phyloP scores from a whole-genome alignment of 2,113 vertebrate genomes.

The Himantopus leucocephalus region DNA sequence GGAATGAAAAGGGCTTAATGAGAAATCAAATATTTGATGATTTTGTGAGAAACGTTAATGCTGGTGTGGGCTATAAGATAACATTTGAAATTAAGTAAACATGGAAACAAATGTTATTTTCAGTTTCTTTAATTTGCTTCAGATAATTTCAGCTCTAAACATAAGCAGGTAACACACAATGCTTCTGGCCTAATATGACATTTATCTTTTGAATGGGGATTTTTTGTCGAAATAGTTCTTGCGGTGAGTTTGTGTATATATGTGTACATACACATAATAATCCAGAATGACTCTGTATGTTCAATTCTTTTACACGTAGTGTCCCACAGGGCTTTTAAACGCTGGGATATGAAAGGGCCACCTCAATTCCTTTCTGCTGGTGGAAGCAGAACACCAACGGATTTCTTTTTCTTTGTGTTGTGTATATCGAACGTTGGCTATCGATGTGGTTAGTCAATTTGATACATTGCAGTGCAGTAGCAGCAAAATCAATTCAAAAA shows the following conservation, averaged over 20 bases:
- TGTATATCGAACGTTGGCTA: not conserved
- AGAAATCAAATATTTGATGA: constrained; percentile 16
- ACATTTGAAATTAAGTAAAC: not conserved
- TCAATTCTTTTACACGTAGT: not conserved
- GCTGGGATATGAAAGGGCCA: not conserved
- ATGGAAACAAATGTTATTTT: not conserved
- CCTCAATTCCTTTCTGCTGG: not conserved
- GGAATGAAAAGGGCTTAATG: constrained; percentile 15
- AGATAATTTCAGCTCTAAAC: not conserved
- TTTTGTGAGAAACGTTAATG: not conserved
- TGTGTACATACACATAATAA: not conserved
- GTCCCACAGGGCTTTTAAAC: not conserved
- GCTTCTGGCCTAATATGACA: not conserved
- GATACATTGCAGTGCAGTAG: not conserved
- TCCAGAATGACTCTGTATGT: no score
- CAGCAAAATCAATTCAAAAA: not conserved
- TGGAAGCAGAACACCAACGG: not conserved
- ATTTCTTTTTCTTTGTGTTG: not conserved
- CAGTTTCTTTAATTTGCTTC: not conserved
- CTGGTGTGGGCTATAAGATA: not conserved
- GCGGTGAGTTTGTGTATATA: not conserved
- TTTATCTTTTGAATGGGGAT: not conserved
- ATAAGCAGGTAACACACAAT: not conserved
- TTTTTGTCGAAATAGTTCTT: not conserved
- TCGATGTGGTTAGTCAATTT: not conserved